Conservation (phyloP, 2,888 invertebrate species). For the Epirrita christyi region DNA sequence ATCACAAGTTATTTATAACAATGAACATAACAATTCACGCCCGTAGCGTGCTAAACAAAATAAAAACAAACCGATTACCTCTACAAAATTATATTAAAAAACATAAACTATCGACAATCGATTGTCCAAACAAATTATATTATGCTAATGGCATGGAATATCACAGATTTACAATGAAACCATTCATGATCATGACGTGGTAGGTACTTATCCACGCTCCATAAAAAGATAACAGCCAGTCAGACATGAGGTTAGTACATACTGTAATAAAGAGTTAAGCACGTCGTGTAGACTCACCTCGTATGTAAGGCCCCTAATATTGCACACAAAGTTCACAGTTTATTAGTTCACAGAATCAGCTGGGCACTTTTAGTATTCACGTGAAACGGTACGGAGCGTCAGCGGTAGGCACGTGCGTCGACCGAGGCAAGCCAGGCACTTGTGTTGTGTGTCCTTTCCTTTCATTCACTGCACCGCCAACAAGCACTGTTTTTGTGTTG, state of each 20-base stretch:
- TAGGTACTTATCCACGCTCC: not conserved
- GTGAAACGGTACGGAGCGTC: slow-evolving; percentile 42
- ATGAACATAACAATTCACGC: slow-evolving; percentile 23
- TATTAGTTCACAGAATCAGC: slow-evolving; percentile 52
- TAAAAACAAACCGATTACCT: slow-evolving; percentile 18
- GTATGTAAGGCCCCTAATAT: slow-evolving; percentile 9
- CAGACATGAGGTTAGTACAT: too few relatives aligned
- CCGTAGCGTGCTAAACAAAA: slow-evolving; percentile 24
- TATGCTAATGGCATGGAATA: slow-evolving; percentile 30
- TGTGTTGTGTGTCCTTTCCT: slow-evolving; percentile 56
- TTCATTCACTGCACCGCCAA: slow-evolving; percentile 27
- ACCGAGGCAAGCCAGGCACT: slow-evolving; percentile 52
- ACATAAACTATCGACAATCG: slow-evolving; percentile 22
- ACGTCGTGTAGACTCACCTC: slow-evolving; percentile 27
- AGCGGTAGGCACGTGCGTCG: slow-evolving; percentile 48
- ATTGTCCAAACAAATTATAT: slow-evolving; percentile 27
- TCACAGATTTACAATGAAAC: slow-evolving; percentile 31
- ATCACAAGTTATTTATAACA: slow-evolving; percentile 34
- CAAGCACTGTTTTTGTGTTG: slow-evolving; percentile 27
- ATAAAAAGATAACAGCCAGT: slow-evolving; percentile 4
- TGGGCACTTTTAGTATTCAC: slow-evolving; percentile 43
- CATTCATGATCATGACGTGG: slow-evolving; percentile 33
- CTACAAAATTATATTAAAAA: too few relatives aligned
- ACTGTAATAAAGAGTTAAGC: not conserved
- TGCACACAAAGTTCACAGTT: slow-evolving; percentile 33